phyloP scores from a whole-genome alignment of 2,113 vertebrate species.

The Toxotes jaculatrix region DNA sequence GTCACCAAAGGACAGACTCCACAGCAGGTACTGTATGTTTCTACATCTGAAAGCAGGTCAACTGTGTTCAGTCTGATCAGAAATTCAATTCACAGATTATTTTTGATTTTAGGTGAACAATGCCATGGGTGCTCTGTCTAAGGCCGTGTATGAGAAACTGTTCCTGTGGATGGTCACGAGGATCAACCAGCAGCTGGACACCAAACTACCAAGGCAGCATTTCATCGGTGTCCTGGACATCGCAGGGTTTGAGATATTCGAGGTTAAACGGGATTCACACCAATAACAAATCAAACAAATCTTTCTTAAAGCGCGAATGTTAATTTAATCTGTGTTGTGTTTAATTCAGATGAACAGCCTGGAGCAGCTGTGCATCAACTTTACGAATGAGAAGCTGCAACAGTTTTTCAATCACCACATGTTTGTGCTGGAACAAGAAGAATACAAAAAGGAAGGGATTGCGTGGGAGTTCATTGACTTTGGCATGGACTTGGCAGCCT shows the following conservation, averaged over 20 bases:
- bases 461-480: constrained; percentile 91
- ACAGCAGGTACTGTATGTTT: constrained; percentile 53
- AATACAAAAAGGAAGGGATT: constrained; percentile 92
- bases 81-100: neutral
- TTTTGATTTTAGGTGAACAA: constrained; percentile 67
- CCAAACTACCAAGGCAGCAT: constrained; percentile 69
- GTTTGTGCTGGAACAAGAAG: constrained; percentile 84
- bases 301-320: neutral
- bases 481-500: constrained; percentile 92
- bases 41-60: neutral
- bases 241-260: constrained; percentile 77
- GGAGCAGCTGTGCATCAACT: constrained; percentile 87
- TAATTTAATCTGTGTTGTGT: accelerated
- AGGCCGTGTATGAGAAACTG: constrained; percentile 89
- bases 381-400: constrained; percentile 87
- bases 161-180: constrained; percentile 88
- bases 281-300: neutral
- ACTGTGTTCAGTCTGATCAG: neutral
- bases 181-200: constrained; percentile 76
- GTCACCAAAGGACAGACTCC: constrained; percentile 76
- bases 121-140: constrained; percentile 87
- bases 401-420: constrained; percentile 95
- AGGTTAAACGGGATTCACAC: constrained; percentile 62
- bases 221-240: constrained; percentile 76
- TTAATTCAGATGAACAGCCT: constrained; percentile 69